Evolutionary conservation across 1,140 invertebrate genomes (phyloP), one percentile per base, ranked within the genome.

Genomic region (Meteorus sp.): DNA sequence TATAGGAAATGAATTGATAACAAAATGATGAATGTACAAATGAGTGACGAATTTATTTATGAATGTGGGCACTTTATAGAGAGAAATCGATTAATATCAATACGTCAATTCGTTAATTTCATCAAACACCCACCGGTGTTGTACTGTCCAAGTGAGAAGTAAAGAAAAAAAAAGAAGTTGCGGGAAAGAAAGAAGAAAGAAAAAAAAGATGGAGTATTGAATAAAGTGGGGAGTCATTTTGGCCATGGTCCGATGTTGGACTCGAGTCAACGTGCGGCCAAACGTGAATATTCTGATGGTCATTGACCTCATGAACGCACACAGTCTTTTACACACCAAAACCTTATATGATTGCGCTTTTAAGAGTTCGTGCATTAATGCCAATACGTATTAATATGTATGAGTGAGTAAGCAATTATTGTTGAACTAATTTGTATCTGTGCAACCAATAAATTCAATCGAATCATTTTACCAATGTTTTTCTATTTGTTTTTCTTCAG

Each of bases 281-380:
- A 73, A 75, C 69, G 72, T 75, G 71, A 75, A 76, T 76, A 75
- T 76, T 76, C 71, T 66, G 64, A 66, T 75, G 74, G 75, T 77
- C 75, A 60, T 73, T 71, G 74, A 77, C 73, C 75, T 67, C 68
- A 22, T 44, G 29, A 54, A 64, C 67, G 68, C n/a, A n/a, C n/a
- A n/a, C n/a, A n/a, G 68, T 66, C 72, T 75, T 74, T 74, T 67
- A 67, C 67, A 70, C 73, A n/a, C n/a, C n/a, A 71, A 66, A 76
- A 76, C 71, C 61, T 66, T 70, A 71, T 62, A 62, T 65, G 66
- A 64, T 50, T 51, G 27, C 29, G 48, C 43, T 31, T 20, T 44
- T 33, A 52, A 39, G 19, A 13, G n/a, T 15, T 9, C 27, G 22
- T 57, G 52, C 54, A 60, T 63, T 63, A 63, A 27, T 19, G 50